Base-by-base conservation (phyloP, 2,888 invertebrate genomes). In the Onthophagus sagittarius region DNA sequence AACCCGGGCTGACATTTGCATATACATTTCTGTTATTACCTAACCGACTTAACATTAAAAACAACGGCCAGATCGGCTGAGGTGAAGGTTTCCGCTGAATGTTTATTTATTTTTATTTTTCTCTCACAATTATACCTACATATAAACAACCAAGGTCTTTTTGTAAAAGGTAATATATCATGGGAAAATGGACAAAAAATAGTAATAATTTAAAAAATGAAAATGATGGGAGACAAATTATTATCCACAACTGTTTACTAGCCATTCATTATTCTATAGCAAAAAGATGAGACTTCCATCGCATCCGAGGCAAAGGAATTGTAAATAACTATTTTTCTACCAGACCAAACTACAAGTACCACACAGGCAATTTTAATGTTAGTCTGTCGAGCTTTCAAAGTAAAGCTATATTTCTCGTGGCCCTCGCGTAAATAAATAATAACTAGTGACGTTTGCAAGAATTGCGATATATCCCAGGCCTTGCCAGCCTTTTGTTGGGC, bases 381-480 rank as follows among this genome's bases (percentile, higher is more conserved):
- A 53, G 39, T 53, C 32, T 67, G 67, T 32, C 67, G 23, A 67
- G 67, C 67, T 31, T 31, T 67, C 31, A 67, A 67, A 32, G 23
- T 67, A 67, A 67, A 67, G 67, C 23, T 31, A 67, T 67, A 67
- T 67, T 67, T 67, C 67, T 67, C 67, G 31, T 23, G 23, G 23
- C 67, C 23, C 67, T n/a, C 31, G n/a, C 23, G 31, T 31, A 67
- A 67, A 67, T 67, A 67, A 67, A 67, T 67, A 67, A 67, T 67
- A 67, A 67, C 67, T 67, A n/a, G n/a, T 67, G 67, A 67, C 67
- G 67, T 23, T 32, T 67, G 67, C 67, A 67, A 67, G 67, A 67
- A 67, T 67, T 67, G 67, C 32, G 67, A 31, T 67, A 67, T 67
- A 67, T 32, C 67, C 15, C 31, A 67, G 15, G 67, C 67, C 23